Evolutionary conservation across 1,140 invertebrate genomes (phyloP).

Genomic region (Pseudomyrmex gracilis): DNA sequence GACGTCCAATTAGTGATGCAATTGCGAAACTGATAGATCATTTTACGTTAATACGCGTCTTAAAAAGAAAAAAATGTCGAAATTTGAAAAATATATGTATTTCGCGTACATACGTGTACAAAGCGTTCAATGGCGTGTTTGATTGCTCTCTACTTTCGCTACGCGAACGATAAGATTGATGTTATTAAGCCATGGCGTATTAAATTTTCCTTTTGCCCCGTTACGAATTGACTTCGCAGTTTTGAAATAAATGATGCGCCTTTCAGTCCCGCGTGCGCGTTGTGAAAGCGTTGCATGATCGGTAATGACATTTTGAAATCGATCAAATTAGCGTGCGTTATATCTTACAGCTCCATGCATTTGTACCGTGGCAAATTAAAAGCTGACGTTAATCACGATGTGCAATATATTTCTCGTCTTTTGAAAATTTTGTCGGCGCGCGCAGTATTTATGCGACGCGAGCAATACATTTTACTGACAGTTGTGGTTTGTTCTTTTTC

Average conservation of each 20-base stretch:
- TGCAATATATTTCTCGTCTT: constrained; percentile 36
- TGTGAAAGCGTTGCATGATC: constrained; percentile 12
- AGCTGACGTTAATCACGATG: constrained; percentile 45
- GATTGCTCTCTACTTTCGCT: constrained; percentile 39
- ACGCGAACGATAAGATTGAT: constrained; percentile 37
- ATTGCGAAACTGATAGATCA: constrained; percentile 19
- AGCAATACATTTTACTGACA: too few species aligned
- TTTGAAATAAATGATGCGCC: constrained; percentile 33
- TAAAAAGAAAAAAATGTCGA: not conserved
- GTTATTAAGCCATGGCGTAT: constrained; percentile 22
- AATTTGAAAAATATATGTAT: not conserved
- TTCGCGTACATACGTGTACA: not conserved
- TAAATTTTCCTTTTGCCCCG: constrained; percentile 14
- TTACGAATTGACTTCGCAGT: constrained; percentile 23
- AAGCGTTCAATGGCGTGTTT: constrained; percentile 6
- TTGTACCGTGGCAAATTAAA: constrained; percentile 38
- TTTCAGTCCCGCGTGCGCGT: not conserved
- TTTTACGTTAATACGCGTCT: not conserved
- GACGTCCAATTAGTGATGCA: not conserved
- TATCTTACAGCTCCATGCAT: not conserved
- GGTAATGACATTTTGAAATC: constrained; percentile 49
- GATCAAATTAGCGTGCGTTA: constrained; percentile 39
- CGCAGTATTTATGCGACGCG: not conserved
- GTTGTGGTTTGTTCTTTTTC: too few species aligned
- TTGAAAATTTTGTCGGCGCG: not conserved